Evolutionary conservation across 1,140 invertebrate species (phyloP).

Genomic region (Heliconius nattereri): DNA sequence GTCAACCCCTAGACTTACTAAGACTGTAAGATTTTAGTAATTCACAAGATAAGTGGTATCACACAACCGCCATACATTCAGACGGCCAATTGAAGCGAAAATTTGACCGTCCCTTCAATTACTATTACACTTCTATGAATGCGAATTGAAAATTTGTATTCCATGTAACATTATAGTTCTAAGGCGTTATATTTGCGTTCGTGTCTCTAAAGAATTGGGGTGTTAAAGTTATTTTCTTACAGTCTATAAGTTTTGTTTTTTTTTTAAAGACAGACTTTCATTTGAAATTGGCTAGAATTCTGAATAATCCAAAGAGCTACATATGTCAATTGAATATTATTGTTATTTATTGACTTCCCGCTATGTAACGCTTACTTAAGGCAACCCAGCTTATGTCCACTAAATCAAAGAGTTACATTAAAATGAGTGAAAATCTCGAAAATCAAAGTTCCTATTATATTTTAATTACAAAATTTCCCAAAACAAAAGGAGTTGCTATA

Average conservation of each 20-base stretch:
- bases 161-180: background rate
- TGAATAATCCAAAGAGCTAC: too few species aligned
- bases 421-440: background rate
- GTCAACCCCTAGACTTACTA: background rate
- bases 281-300: too few species aligned
- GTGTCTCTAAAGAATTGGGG: background rate
- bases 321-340: too few species aligned
- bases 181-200: background rate
- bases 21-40: background rate
- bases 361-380: too few species aligned
- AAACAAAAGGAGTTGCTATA: background rate
- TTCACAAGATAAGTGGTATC: background rate
- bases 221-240: too few species aligned
- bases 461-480: background rate
- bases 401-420: background rate
- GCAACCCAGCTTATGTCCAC: too few species aligned
- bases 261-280: too few species aligned
- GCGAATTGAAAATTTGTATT: background rate
- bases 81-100: background rate
- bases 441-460: background rate
- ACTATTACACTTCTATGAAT: background rate
- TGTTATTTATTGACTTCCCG: too few species aligned
- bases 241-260: too few species aligned
- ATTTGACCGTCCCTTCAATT: slow-evolving; percentile 1
- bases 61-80: background rate